Conservation (phyloP, 2,888 invertebrate genomes). For the Chydorus sphaericus region DNA sequence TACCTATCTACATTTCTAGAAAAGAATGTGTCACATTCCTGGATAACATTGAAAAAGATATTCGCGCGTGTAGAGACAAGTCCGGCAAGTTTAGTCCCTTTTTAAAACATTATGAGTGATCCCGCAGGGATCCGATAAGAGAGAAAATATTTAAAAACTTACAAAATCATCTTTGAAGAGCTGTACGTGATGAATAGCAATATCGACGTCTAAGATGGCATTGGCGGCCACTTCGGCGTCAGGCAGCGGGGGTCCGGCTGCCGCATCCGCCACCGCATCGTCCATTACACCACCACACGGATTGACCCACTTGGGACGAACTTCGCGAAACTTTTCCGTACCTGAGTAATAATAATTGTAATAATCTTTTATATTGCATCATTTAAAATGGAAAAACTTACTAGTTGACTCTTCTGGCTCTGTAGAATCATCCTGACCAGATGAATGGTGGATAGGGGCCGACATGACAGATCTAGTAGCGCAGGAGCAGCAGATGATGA, state of each 20-base stretch:
- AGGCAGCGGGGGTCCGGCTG: conserved; percentile 11
- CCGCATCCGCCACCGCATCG: conserved; percentile 8
- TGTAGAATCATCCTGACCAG: too few relatives aligned
- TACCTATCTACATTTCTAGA: too few relatives aligned
- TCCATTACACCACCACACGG: conserved; percentile 17
- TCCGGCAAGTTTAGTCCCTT: neutral
- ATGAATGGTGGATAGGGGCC: neutral
- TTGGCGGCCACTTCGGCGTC: conserved; percentile 15
- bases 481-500: conserved; percentile 4
- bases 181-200: conserved; percentile 16
- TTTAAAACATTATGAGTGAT: neutral
- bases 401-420: too few relatives aligned
- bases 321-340: neutral
- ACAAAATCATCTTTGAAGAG: conserved; percentile 17
- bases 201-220: conserved; percentile 15
- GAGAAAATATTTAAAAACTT: conserved; percentile 13
- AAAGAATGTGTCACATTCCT: neutral
- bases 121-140: neutral
- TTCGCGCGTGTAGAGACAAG: neutral
- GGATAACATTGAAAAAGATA: too few relatives aligned
- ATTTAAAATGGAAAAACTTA: too few relatives aligned
- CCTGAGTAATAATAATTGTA: too few relatives aligned
- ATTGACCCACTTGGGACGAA: conserved; percentile 17
- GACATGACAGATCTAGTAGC: neutral
- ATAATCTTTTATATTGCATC: too few relatives aligned